A percentile compares a stretch with the other conserved stretches of the same genome.
These are phyloP conservation scores for Zonitis immaculata DNA, from an alignment of 2,888 invertebrate species.

Conservation along the genomic window DNA sequence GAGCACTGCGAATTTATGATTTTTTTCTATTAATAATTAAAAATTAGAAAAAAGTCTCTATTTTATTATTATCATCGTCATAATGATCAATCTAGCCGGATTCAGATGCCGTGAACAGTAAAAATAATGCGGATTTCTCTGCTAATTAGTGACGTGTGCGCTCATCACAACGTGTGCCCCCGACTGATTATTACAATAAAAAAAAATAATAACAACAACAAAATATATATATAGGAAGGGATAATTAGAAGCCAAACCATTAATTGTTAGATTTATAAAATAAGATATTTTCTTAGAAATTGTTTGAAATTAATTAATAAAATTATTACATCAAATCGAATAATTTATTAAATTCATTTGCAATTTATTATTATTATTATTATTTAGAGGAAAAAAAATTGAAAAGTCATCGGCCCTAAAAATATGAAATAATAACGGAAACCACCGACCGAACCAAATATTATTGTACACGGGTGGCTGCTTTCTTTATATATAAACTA, in stretches of 20 bases:
- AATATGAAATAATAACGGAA: slow-evolving; percentile 44
- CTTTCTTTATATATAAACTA: slow-evolving; percentile 36
- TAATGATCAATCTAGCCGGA: slow-evolving; percentile 28
- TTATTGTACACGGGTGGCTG: slow-evolving; percentile 48
- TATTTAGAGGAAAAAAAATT: slow-evolving; percentile 36
- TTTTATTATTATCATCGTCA: background rate
- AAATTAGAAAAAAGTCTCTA: no score
- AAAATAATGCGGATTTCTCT: slow-evolving; percentile 44
- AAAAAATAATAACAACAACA: no score
- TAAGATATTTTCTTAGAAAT: no score
- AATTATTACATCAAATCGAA: no score
- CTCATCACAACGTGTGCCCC: slow-evolving; percentile 39
- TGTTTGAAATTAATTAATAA: no score
- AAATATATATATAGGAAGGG: slow-evolving; percentile 24
- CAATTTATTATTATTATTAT: background rate
- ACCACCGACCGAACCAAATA: slow-evolving; percentile 45
- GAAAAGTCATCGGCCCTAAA: slow-evolving; percentile 45
- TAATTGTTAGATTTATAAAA: slow-evolving; percentile 31
- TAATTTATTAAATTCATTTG: no score
- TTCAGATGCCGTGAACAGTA: slow-evolving; percentile 35
- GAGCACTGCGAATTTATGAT: no score
- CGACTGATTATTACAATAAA: slow-evolving; percentile 32
- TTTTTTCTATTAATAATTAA: no score
- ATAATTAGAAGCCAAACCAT: slow-evolving; percentile 35
- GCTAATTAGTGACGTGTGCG: slow-evolving; percentile 42